Evolutionary conservation across 2,113 vertebrate genomes (phyloP).

Genomic region (Catagonus wagneri): DNA sequence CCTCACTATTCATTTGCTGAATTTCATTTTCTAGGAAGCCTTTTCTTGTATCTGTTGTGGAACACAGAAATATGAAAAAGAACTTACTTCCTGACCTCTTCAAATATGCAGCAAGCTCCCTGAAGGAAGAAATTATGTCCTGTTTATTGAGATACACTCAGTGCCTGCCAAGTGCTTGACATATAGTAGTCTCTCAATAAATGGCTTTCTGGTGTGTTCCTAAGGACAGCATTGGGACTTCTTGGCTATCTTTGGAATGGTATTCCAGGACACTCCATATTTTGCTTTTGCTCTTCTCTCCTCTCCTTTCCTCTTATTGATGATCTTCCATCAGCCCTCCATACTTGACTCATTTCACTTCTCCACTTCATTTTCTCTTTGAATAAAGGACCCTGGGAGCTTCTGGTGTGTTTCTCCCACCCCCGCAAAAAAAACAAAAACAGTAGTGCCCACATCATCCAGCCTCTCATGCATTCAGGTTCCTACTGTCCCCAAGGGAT

Average conservation of each 20-base stretch:
- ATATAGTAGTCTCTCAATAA: background rate
- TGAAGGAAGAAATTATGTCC: background rate
- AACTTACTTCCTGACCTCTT: background rate
- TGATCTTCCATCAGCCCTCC: background rate
- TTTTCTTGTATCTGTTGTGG: background rate
- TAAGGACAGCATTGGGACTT: background rate
- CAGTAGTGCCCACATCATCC: background rate
- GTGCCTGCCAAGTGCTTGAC: background rate
- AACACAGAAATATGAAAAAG: slow-evolving; percentile 34
- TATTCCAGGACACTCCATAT: background rate
- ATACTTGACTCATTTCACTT: slow-evolving; percentile 6
- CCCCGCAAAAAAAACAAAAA: background rate
- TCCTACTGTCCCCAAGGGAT: background rate
- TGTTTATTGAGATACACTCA: background rate
- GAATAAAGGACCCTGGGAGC: background rate
- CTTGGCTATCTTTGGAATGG: background rate
- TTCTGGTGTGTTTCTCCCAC: background rate
- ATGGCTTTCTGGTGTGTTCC: background rate
- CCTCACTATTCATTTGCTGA: background rate
- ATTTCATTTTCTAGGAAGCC: background rate
- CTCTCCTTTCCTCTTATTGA: background rate
- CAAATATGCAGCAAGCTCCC: background rate
- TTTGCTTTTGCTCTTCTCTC: slow-evolving; percentile 12
- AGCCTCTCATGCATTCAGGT: background rate
- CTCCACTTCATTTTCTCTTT: slow-evolving; percentile 5